phyloP scores from a whole-genome alignment of 2,113 vertebrate species.

The Porphyrio hochstetteri region DNA sequence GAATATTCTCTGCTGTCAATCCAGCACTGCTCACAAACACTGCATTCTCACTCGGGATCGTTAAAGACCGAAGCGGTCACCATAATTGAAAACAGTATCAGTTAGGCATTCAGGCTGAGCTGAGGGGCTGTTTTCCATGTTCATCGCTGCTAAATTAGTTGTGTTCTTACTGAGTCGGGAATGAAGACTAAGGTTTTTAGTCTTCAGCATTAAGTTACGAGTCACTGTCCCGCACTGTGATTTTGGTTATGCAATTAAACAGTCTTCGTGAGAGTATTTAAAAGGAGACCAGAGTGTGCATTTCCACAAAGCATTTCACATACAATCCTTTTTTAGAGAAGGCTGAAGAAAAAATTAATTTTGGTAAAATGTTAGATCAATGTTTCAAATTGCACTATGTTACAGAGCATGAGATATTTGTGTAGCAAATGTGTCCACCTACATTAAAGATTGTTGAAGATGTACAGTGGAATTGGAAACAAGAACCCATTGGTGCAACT shows the following conservation, averaged over 20 bases:
- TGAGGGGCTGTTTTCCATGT: constrained; percentile 11
- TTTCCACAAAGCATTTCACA: not conserved
- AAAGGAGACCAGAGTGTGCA: not conserved
- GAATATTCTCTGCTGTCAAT: not conserved
- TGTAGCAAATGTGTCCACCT: not conserved
- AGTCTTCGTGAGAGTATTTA: not conserved
- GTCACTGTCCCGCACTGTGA: constrained; percentile 8
- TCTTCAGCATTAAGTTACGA: constrained; percentile 19
- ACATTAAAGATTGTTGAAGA: not conserved
- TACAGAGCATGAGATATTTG: not conserved
- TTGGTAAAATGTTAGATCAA: not conserved
- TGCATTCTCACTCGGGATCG: not conserved
- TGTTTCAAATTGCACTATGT: not conserved
- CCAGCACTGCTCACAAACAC: not conserved
- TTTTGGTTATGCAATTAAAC: constrained; percentile 32
- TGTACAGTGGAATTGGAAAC: not conserved
- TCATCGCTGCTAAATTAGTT: constrained; percentile 40
- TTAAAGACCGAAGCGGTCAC: not conserved
- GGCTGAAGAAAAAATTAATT: not conserved
- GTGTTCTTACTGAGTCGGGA: not conserved
- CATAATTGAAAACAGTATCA: constrained; percentile 42
- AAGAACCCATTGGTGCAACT: not conserved
- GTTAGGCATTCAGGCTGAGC: not conserved
- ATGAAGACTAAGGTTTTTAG: constrained; percentile 17
- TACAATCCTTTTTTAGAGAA: not conserved